Conservation (phyloP, 2,113 vertebrate genomes). For the Maccullochella peelii region DNA sequence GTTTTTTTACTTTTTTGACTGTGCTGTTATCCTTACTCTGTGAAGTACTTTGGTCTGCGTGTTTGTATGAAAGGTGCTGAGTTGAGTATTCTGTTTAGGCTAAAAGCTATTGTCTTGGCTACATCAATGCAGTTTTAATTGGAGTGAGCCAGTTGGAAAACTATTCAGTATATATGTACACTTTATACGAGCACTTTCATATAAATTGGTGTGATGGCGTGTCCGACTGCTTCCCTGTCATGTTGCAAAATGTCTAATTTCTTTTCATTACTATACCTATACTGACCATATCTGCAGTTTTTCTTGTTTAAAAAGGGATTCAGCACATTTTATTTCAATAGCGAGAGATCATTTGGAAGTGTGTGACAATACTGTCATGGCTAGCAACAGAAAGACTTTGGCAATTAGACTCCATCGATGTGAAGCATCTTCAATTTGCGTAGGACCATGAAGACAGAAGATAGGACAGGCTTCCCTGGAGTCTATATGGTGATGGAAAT, state of each 20-base stretch:
- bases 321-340: background rate
- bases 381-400: background rate
- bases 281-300: background rate
- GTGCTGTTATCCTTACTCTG: too few species aligned
- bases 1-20: too few species aligned
- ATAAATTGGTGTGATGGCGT: background rate
- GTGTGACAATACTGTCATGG: background rate
- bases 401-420: background rate
- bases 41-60: too few species aligned
- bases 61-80: too few species aligned
- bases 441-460: background rate
- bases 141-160: background rate
- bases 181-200: background rate
- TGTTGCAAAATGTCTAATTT: background rate
- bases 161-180: background rate
- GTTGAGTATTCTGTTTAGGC: background rate
- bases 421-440: background rate
- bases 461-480: background rate
- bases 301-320: background rate
- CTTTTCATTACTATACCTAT: background rate
- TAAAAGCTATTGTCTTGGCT: background rate
- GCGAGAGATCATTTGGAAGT: background rate
- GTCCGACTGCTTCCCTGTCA: background rate
- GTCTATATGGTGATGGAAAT: background rate
- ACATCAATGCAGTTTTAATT: background rate